Base-by-base conservation (phyloP, 2,797 vertebrate species). In the Intellagama lesueurii region DNA sequence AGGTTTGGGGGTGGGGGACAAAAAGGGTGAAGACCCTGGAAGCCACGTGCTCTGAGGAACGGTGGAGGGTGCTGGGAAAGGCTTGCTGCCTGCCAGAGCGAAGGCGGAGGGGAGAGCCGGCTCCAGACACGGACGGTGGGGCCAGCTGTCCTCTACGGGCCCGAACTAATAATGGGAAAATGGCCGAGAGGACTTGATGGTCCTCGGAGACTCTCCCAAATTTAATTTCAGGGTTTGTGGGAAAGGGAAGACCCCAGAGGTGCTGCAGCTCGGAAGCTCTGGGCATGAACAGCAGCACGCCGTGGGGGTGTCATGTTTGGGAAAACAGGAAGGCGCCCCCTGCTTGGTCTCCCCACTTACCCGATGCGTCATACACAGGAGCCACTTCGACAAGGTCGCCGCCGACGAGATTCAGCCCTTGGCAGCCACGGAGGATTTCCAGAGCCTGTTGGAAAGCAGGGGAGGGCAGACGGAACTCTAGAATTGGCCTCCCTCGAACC, bases 301-400 rank as follows among this genome's bases (percentile, higher is more conserved):
- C 16, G 17, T 64, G 17, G 5, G 72, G 19, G 72, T 19, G 1
- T 72, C 7, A 12, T n/a, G 9, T 11, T n/a, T 11, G n/a, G 9
- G 2, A n/a, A 11, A 72, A 26, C 69, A 72, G n/a, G 14, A 8
- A 22, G 69, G 11, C 2, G 69, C 8, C 12, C 7, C 8, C 1
- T n/a, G 17, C 1, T 1, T 2, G 30, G 2, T 0, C 52, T 5
- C 26, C 3, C 11, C 2, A 87, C 96, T 94, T 95, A 99, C 99
- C 99, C 73, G 98, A 98, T 90, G 95, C 95, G 60, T 99, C 98
- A 0, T 99, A 99, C 0, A 96, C 91, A 0, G 99, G 99, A 0
- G 98, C 97, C 0, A 99, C 98, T 94, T 99, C 99, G 40, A 99
- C 99, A 0, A 99, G 97, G 94, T 99, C 99, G 87, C 99, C 98